Evolutionary conservation across 2,113 vertebrate species (phyloP), one percentile per base, ranked within the genome.

Genomic region (Pollachius pollachius): DNA sequence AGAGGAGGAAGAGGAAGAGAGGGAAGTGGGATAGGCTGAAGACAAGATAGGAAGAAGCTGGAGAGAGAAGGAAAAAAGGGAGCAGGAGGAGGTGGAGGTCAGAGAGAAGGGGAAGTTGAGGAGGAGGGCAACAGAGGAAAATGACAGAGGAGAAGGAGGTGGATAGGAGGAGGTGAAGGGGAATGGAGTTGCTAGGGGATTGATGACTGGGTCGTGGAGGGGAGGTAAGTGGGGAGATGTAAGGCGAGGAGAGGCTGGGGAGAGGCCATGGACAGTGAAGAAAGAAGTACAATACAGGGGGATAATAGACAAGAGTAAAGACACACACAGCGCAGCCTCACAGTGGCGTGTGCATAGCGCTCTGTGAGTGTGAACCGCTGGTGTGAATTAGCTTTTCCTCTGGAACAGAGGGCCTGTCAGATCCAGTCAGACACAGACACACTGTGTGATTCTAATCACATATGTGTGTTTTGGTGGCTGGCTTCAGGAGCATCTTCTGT

Each of bases 371-470:
- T 48, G 41, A 48, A 48, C 41, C 3, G 15, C 18, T 18, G 21
- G 68, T 60, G 74, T 15, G 74, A 61, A 48, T 48, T 0, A 48
- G 41, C 41, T 48, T 48, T 75, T 71, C 56, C 56, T 58, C 27
- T 27, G 48, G 57, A 18, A 41, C 25, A 56, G 0, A 41, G 59
- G 12, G 37, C 58, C 68, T 63, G 69, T 71, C 69, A 71, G 74
- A 27, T 58, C 23, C 19, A 19, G 56, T 7, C 52, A 16, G 15
- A 21, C 64, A 17, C 15, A 70, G 19, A 16, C 52, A 54, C 52
- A 23, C 23, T 23, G 23, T 54, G 52, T 15, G 2, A 16, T 16
- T 7, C 52, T 13, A 54, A 54, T 5, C 52, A 23, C 69, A 71
- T 60, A 69, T 76, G 61, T 68, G 5, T 16, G 65, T 64, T 30